phyloP scores from a whole-genome alignment of 2,888 invertebrate species.

The Volucella zonaria region DNA sequence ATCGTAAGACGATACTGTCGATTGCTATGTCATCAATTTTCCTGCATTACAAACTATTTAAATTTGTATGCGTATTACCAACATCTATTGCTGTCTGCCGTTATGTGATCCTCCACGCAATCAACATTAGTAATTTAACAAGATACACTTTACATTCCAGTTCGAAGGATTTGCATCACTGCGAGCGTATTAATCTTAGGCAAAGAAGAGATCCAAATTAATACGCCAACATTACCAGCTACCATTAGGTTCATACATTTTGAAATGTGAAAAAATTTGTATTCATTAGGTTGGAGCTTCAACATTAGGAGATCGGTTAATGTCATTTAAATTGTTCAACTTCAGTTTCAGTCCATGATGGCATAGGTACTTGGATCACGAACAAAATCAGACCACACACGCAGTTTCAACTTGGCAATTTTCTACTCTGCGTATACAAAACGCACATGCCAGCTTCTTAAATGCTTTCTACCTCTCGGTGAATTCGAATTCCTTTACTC shows the following conservation, averaged over 20 bases:
- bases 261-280: slow-evolving; percentile 38
- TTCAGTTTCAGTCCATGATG: background rate
- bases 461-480: background rate
- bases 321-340: slow-evolving; percentile 72
- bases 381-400: slow-evolving; percentile 69
- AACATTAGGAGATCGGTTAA: slow-evolving; percentile 62
- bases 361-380: slow-evolving; percentile 65
- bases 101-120: too few relatives aligned
- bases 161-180: slow-evolving; percentile 7
- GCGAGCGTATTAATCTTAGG: background rate
- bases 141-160: slow-evolving; percentile 10
- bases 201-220: slow-evolving; percentile 16
- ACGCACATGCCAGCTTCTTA: slow-evolving; percentile 20
- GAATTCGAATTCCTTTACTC: background rate
- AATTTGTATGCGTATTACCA: too few relatives aligned
- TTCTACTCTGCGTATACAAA: background rate
- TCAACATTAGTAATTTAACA: too few relatives aligned
- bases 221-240: slow-evolving; percentile 26
- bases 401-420: slow-evolving; percentile 14
- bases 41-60: too few relatives aligned
- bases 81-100: too few relatives aligned
- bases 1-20: too few relatives aligned
- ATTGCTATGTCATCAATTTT: too few relatives aligned
- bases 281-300: slow-evolving; percentile 28
- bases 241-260: slow-evolving; percentile 13